Percentiles rank a stretch among this genome's conserved stretches.
phyloP scores from a whole-genome alignment of 2,113 vertebrate species.

The Silurus meridionalis region DNA sequence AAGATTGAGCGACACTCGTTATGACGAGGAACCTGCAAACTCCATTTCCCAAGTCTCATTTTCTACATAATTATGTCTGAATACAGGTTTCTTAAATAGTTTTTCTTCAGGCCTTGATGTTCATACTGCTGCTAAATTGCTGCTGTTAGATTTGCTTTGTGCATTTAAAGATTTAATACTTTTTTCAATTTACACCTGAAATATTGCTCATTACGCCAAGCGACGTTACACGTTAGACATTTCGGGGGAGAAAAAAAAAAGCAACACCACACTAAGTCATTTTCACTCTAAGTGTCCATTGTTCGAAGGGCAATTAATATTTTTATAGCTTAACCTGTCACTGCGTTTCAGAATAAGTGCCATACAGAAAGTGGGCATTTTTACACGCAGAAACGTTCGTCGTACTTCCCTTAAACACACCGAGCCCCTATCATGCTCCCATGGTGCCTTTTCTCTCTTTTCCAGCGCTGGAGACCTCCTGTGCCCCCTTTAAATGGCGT shows the following conservation, averaged over 20 bases:
- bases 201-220: constrained; percentile 15
- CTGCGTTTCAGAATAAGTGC: not conserved
- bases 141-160: constrained; percentile 71
- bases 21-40: constrained; percentile 66
- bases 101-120: constrained; percentile 70
- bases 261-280: not conserved
- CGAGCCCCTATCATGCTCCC: constrained; percentile 53
- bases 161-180: constrained; percentile 68
- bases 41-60: constrained; percentile 68
- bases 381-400: not conserved
- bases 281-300: not conserved
- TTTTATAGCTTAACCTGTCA: constrained; percentile 14
- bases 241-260: not conserved
- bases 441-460: constrained; percentile 55
- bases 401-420: not conserved
- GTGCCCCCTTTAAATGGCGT: constrained; percentile 72
- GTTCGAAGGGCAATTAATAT: not conserved
- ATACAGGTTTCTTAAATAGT: constrained; percentile 70
- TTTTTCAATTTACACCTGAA: constrained; percentile 35
- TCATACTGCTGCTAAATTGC: constrained; percentile 66
- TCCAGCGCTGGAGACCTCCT: constrained; percentile 65
- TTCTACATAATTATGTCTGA: constrained; percentile 76
- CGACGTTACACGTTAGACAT: not conserved
- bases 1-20: constrained; percentile 70
- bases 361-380: constrained; percentile 2